phyloP scores from a whole-genome alignment of 2,888 invertebrate species.

The Cryptus armator region DNA sequence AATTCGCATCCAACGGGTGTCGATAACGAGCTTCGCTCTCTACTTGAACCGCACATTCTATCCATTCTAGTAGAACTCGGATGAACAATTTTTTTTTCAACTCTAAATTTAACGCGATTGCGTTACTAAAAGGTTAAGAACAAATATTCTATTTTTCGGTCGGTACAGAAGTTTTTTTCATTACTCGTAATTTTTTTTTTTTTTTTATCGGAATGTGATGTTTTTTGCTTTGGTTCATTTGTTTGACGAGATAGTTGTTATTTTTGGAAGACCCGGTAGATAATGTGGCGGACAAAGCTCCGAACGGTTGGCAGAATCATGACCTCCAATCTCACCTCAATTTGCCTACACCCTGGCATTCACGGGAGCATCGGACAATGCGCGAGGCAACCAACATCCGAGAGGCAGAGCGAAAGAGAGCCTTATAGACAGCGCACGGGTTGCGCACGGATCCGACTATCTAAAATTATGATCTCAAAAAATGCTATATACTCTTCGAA shows the following conservation, averaged over 20 bases:
- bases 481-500: slow-evolving; percentile 66
- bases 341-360: slow-evolving; percentile 84
- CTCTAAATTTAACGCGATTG: neutral
- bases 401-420: slow-evolving; percentile 57
- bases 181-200: too few species aligned
- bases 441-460: slow-evolving; percentile 79
- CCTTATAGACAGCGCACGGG: slow-evolving; percentile 61
- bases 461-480: slow-evolving; percentile 85
- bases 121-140: too few species aligned
- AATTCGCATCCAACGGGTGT: slow-evolving; percentile 79
- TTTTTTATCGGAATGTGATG: neutral
- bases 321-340: slow-evolving; percentile 85
- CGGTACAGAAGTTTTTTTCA: too few species aligned
- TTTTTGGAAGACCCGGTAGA: slow-evolving; percentile 76
- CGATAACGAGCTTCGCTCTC: slow-evolving; percentile 27
- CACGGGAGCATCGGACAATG: slow-evolving; percentile 74
- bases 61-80: neutral
- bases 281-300: slow-evolving; percentile 55
- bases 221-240: neutral
- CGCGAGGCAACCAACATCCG: slow-evolving; percentile 58
- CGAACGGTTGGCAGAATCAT: slow-evolving; percentile 81
- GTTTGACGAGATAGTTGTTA: neutral
- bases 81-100: neutral
- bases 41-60: neutral
- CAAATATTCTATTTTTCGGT: too few species aligned